Evolutionary conservation across 2,797 vertebrate species (phyloP), one percentile per base, ranked within the genome.

Genomic region (Clamator glandarius): DNA sequence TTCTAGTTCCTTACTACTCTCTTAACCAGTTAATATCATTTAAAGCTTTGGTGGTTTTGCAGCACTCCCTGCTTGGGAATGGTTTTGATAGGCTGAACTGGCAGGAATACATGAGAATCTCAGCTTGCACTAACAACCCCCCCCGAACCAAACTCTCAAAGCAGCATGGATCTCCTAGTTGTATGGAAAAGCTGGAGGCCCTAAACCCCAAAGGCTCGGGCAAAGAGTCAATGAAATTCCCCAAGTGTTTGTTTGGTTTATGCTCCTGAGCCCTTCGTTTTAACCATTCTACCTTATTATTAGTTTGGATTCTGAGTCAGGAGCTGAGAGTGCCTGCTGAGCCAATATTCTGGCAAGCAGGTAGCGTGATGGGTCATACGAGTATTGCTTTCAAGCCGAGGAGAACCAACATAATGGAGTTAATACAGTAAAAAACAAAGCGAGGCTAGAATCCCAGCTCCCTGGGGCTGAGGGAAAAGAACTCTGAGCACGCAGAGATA

Each of bases 291-390:
- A 66, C 50, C 61, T 79, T 12, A 24, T 61, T 78, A 44, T 70
- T 77, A 31, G 77, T 70, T 80, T 72, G 86, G 58, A 33, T 87
- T 70, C 84, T 67, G 81, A 70, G 52, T 79, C 96, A 93, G 67
- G 93, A 88, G 64, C 52, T 69, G 44, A 79, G 86, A 67, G 52
- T 54, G 59, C 83, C 86, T 70, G 74, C 86, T 41, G 88, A 73
- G 93, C 33, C 74, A 84, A 12, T 54, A 25, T 25, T 50, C 84
- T 77, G 92, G 92, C 97, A 96, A 76, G 91, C 96, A 94, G 97
- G 97, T 96, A 95, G 92, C 31, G 35, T 92, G 94, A 87, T 91
- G 96, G 96, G 87, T 96, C 96, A 85, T 92, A 44, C 50, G 92
- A 96, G 95, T 83, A 77, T 87, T 94, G 29, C 94, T 93, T 87